Base-by-base conservation (phyloP, 2,888 invertebrate species). In the Strigamia maritima region DNA sequence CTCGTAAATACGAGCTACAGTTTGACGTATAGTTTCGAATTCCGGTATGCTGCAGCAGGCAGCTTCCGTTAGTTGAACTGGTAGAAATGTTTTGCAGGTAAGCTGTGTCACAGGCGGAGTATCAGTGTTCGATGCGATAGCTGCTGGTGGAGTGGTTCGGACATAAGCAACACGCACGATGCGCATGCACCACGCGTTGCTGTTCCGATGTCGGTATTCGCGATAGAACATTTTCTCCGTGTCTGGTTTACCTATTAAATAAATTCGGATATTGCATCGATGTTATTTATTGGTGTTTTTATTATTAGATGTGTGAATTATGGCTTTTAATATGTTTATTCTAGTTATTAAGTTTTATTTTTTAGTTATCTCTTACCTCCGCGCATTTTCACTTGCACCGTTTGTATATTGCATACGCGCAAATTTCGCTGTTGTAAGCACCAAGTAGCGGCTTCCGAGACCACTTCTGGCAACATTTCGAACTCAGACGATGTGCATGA, bases 41-140 rank as follows among this genome's bases (percentile, higher is more conserved):
- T 60, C 60, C 7, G 78, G 78, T 19, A 77, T 77, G 31, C 24
- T 54, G 54, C 44, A 77, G 31, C 77, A 77, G 2, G 78, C 22
- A 6, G 60, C 54, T 65, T 78, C 78, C 16, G 78, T 28, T 19
- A 78, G n/a, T 60, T 78, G 78, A 26, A 78, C 65, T 19, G 78
- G 78, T 28, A 78, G 24, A 65, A 78, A 78, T 60, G 78, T 78
- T 78, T 78, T 78, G 38, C 78, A 77, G 19, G 77, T 77, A 14
- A 77, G 77, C 77, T 77, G 77, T 16, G 77, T n/a, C 14, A 77
- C 54, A 24, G 77, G 77, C 22, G 77, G 77, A 24, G 38, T 31
- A 31, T 76, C 76, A 12, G 38, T 76, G 24, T 76, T 31, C 6
- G 44, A 24, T 26, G 49, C 35, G 16, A 54, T 24, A 54, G 77